Evolutionary conservation across 2,113 vertebrate genomes (phyloP), one percentile per base, ranked within the genome.

Genomic region (Atlantisia rogersi): DNA sequence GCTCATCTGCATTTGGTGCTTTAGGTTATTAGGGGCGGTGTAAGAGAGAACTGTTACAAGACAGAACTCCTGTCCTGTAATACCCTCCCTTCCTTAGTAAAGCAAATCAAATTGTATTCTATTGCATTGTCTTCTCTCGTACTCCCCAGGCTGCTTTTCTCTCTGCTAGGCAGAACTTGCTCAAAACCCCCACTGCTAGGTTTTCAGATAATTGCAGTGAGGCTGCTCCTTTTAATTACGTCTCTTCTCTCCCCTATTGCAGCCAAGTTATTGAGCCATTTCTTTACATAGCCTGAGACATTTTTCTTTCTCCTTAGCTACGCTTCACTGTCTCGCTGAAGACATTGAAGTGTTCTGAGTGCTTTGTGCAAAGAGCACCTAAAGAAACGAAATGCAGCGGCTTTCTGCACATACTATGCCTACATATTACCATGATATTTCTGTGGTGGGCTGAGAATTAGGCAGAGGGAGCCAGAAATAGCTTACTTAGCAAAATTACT

Each of bases 281-380:
- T 84, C 64, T 94, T 16, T 86, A 17, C 86, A 69, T 68, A 68
- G 76, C 76, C 90, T 15, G 50, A 94, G 92, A 93, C 52, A 37
- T 74, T 95, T 96, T 91, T 90, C 87, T 69, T 94, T 88, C 52
- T 92, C 60, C 58, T 94, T 95, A 83, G 88, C 46, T 81, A 92
- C 9, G 53, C 76, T 96, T 96, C 71, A 71, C 37, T 95, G 88
- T 95, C 46, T 94, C 82, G 40, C 88, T 84, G 92, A 94, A 93
- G 88, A 88, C 26, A 26, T 5, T 70, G 70, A 37, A 73, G 35
- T 65, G 29, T 85, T 92, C 82, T 80, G 63, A 80, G 12, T 77
- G 58, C 31, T 91, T 16, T 70, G 22, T 1, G 2, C 64, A 90
- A 92, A 96, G 40, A 73, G 55, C 56, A 77, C 60, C 68, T 88